phyloP scores from a whole-genome alignment of 1,140 invertebrate species.

The Adelges cooleyi region DNA sequence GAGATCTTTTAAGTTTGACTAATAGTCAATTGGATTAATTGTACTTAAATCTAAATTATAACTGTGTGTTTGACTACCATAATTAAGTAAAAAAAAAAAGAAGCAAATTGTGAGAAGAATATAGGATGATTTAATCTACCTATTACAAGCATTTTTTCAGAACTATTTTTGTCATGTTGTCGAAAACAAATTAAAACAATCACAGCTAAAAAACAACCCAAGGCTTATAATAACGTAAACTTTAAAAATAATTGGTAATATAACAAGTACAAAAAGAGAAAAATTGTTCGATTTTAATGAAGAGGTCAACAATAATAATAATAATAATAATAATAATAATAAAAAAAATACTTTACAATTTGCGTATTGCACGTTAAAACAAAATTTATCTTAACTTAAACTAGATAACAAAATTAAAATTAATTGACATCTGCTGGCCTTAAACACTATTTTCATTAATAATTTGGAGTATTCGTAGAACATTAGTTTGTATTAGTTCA shows the following conservation, averaged over 20 bases:
- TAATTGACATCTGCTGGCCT: conserved; percentile 27
- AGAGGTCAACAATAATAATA: conserved; percentile 25
- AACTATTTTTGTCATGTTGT: conserved; percentile 12
- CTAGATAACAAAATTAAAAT: conserved; percentile 29
- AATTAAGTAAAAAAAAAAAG: background rate
- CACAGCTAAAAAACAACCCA: conserved; percentile 28
- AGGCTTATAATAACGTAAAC: conserved; percentile 24
- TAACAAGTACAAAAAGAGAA: conserved; percentile 25
- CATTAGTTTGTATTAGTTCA: conserved; percentile 14
- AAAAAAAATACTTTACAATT: conserved; percentile 25
- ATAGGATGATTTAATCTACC: background rate
- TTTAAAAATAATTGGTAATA: conserved; percentile 28
- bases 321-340: conserved; percentile 8
- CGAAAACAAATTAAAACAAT: conserved; percentile 22
- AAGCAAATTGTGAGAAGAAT: background rate
- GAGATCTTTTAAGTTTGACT: conserved; percentile 26
- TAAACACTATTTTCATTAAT: conserved; percentile 20
- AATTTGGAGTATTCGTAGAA: conserved; percentile 26
- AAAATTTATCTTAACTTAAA: conserved; percentile 23
- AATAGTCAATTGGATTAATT: conserved; percentile 17
- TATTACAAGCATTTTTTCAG: conserved; percentile 7
- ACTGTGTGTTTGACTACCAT: conserved; percentile 18
- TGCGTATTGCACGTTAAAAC: conserved; percentile 26
- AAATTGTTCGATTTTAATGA: conserved; percentile 28
- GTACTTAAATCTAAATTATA: conserved; percentile 15